Evolutionary conservation across 2,797 vertebrate species (phyloP), one percentile per base, ranked within the genome.

Genomic region (Nothura maculosa): DNA sequence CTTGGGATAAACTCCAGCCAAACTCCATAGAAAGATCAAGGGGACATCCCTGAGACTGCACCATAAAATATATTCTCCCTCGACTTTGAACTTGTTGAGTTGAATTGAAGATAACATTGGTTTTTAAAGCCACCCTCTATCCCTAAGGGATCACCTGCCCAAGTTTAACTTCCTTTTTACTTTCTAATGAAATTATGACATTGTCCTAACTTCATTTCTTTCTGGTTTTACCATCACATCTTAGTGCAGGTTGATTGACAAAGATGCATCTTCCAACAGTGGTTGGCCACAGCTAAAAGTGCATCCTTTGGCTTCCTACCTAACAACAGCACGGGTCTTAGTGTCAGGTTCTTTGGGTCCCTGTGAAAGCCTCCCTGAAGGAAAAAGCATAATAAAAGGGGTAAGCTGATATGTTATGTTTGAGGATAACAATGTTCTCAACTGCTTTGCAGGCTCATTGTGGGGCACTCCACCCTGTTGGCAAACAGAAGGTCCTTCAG

Each of bases 401-500:
- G 89, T 95, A 89, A 96, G 24, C 42, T 91, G 85, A 90, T 89
- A 76, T 0, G 0, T 19, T 55, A 55, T 78, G 60, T 80, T 91
- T 92, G 58, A 84, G 76, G 90, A 81, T 78, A 93, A 94, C 81
- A 93, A 50, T 66, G 68, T 45, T 85, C 57, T 66, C 81, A 81
- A 93, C 87, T 89, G 89, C 80, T 91, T 79, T 91, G 63, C 0
- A 10, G 70, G 17, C 87, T 91, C 0, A 4, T 81, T 87, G 76
- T 69, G 6, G 74, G 73, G 62, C 77, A 94, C 85, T 85, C 92
- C 91, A 11, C 96, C 96, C 89, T 45, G 25, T 96, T 87, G 91
- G 89, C 94, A 95, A 96, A 96, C 95, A 96, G 80, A 78, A 54
- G 45, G n/a, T 32, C 62, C 85, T 86, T 25, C 76, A 73, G 4